Evolutionary conservation across 2,113 vertebrate genomes (phyloP).

Genomic region (Picathartes gymnocephalus): DNA sequence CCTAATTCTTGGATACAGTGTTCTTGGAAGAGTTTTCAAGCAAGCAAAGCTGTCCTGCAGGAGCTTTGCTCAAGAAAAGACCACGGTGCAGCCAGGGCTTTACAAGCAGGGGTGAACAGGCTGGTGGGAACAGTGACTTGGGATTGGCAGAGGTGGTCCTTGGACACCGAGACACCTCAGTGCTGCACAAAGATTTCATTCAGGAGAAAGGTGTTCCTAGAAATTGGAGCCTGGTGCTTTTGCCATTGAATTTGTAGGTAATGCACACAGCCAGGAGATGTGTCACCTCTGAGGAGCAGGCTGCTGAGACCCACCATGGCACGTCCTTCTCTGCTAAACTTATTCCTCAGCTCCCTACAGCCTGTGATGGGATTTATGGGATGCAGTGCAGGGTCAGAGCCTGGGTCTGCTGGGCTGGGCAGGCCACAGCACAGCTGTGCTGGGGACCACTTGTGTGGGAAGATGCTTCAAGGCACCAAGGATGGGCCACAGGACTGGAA

Average conservation of each 20-base stretch:
- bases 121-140: not conserved
- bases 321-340: fast-evolving
- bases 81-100: not conserved
- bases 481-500: too few relatives aligned
- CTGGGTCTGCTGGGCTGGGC: not conserved
- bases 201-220: not conserved
- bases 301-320: not conserved
- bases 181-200: not conserved
- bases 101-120: not conserved
- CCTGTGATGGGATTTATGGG: not conserved
- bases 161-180: not conserved
- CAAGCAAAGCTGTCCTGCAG: not conserved
- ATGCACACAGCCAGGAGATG: not conserved
- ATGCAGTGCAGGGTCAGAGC: not conserved
- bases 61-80: not conserved
- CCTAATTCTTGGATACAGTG: not conserved
- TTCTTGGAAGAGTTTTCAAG: not conserved
- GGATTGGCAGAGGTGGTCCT: not conserved
- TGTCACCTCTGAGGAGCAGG: not conserved
- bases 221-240: not conserved
- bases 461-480: not conserved
- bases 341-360: not conserved
- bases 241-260: not conserved
- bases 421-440: not conserved
- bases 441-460: not conserved